Evolutionary conservation across 2,797 vertebrate species (phyloP).

Genomic region (Chromis chromis): DNA sequence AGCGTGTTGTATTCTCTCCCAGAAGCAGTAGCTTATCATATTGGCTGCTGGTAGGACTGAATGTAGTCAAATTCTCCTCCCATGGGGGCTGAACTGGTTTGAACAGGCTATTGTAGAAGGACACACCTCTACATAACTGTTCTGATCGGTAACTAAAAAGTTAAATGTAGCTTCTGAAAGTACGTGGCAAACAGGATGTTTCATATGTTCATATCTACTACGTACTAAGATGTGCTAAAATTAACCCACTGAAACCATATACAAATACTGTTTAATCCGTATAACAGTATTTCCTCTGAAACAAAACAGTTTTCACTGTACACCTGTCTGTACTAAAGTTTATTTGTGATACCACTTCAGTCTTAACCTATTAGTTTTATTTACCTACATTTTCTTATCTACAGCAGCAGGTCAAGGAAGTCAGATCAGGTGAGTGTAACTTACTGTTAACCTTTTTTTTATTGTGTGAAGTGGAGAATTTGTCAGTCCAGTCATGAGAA

Average conservation of each 20-base stretch:
- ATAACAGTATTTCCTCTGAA: neutral
- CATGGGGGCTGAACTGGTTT: slow-evolving; percentile 2
- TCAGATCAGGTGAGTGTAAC: too few relatives aligned
- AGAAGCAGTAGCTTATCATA: slow-evolving; percentile 11
- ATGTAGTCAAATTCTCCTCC: slow-evolving; percentile 43
- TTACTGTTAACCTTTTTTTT: too few relatives aligned
- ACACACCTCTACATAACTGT: neutral
- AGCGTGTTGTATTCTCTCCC: neutral
- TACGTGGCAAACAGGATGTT: neutral
- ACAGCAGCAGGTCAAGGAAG: neutral
- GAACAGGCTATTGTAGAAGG: neutral
- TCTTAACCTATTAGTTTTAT: neutral
- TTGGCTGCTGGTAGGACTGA: slow-evolving; percentile 27
- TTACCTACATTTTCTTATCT: neutral
- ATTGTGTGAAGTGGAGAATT: neutral
- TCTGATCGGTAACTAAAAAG: neutral
- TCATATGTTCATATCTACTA: too few relatives aligned
- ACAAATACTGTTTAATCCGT: too few relatives aligned
- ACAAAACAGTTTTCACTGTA: neutral
- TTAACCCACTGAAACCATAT: too few relatives aligned
- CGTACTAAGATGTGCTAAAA: too few relatives aligned
- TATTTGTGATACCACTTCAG: neutral
- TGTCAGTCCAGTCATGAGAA: neutral
- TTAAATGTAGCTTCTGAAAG: neutral
- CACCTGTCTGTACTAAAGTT: neutral